Percentiles rank a stretch among this genome's conserved stretches.
phyloP scores from a whole-genome alignment of 2,888 invertebrate species.

The Cybosia mesomella region DNA sequence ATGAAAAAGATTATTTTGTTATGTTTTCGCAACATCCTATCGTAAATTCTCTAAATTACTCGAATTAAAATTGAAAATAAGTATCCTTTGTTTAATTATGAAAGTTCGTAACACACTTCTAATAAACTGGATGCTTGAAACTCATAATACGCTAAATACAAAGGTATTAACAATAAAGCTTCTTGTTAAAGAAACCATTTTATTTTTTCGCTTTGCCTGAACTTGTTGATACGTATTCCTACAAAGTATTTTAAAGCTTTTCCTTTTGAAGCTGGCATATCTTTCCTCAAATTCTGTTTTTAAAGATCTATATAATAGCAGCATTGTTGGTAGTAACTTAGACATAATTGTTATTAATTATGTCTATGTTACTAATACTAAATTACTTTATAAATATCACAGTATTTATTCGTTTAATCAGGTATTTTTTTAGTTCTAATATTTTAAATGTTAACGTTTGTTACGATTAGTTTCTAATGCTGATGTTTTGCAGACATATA shows the following conservation, averaged over 20 bases:
- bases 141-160: conserved; percentile 15
- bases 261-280: not conserved
- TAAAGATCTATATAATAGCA: not conserved
- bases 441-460: no score
- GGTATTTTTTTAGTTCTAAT: no score
- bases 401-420: no score
- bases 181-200: not conserved
- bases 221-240: not conserved
- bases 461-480: no score
- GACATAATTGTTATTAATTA: no score
- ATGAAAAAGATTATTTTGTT: conserved; percentile 9
- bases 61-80: conserved; percentile 27
- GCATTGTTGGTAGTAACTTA: no score
- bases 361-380: no score
- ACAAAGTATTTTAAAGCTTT: not conserved
- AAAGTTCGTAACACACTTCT: conserved; percentile 37
- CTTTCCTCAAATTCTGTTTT: not conserved
- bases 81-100: conserved; percentile 39
- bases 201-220: not conserved
- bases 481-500: no score
- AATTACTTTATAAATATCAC: no score
- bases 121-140: conserved; percentile 23
- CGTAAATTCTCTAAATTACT: conserved; percentile 17
- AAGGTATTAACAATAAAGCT: conserved; percentile 19
- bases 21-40: not conserved